A percentile compares a stretch with the other conserved stretches of the same genome.
These are phyloP conservation scores for Hyppa rectilinea DNA, from an alignment of 2,888 invertebrate genomes.

Conservation along the genomic window DNA sequence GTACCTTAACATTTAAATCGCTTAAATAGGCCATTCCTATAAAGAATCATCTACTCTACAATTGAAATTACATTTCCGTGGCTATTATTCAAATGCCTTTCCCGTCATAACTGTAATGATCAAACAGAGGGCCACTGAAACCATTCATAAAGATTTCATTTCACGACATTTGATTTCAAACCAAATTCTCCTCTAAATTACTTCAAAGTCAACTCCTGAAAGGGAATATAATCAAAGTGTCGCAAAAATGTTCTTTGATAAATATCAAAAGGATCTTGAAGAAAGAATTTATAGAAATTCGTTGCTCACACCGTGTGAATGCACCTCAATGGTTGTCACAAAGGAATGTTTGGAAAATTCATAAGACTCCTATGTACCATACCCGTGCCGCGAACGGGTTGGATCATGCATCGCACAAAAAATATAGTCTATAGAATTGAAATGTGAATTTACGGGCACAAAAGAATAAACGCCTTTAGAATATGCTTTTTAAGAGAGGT, in stretches of 20 bases:
- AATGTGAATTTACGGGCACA: constrained; percentile 37
- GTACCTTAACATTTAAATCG: background rate
- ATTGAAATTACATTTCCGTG: background rate
- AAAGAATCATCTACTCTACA: background rate
- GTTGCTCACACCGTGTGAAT: constrained; percentile 49
- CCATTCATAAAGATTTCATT: constrained; percentile 31
- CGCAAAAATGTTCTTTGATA: constrained; percentile 22
- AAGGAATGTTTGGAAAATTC: constrained; percentile 53
- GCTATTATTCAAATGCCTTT: constrained; percentile 13
- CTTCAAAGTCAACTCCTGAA: constrained; percentile 23
- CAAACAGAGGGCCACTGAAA: constrained; percentile 24
- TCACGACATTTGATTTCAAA: constrained; percentile 40
- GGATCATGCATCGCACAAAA: constrained; percentile 41
- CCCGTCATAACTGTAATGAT: constrained; percentile 10
- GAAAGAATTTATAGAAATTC: constrained; percentile 47
- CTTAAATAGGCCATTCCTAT: background rate
- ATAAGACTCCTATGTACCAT: constrained; percentile 47
- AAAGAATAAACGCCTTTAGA: constrained; percentile 47
- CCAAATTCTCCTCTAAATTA: constrained; percentile 34
- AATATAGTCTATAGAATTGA: constrained; percentile 36
- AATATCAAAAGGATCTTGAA: constrained; percentile 34
- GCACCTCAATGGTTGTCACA: constrained; percentile 53
- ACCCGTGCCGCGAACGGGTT: constrained; percentile 32
- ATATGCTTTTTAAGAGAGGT: constrained; percentile 21
- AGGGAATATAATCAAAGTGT: constrained; percentile 31